phyloP scores from a whole-genome alignment of 2,797 vertebrate genomes.

The Molossus molossus region DNA sequence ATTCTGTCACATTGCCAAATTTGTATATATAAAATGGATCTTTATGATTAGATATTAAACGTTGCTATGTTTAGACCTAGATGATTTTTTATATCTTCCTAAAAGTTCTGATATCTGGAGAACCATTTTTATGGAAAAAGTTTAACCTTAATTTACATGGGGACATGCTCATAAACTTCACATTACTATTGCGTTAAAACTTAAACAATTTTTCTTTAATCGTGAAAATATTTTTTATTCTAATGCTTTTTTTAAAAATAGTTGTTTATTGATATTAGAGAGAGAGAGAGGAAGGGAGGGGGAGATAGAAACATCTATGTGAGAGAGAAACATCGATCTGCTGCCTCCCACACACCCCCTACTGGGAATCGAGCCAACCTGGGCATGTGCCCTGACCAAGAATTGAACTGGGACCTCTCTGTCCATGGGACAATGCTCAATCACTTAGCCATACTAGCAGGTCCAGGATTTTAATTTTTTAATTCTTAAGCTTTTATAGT shows the following conservation, averaged over 20 bases:
- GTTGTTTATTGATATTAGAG: no score
- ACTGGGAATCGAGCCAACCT: no score
- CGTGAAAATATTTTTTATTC: constrained; percentile 47
- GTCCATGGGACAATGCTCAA: no score
- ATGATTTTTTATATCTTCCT: background rate
- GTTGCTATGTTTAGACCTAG: constrained; percentile 13
- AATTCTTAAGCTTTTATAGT: background rate
- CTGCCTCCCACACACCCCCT: no score
- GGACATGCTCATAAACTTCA: background rate
- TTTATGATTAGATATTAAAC: background rate
- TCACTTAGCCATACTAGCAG: no score
- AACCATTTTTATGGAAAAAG: background rate
- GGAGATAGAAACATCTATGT: no score
- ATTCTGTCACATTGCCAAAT: background rate
- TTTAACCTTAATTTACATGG: background rate
- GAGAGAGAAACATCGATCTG: no score
- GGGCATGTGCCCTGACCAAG: no score
- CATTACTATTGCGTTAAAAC: background rate
- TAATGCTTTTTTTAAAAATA: background rate
- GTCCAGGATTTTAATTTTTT: background rate
- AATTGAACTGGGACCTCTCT: no score
- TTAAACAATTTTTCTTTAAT: constrained; percentile 31
- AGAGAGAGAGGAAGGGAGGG: no score
- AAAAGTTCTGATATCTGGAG: background rate
- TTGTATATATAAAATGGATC: constrained; percentile 15